Conservation (phyloP, 2,113 vertebrate species). For the Tenrec ecaudatus region DNA sequence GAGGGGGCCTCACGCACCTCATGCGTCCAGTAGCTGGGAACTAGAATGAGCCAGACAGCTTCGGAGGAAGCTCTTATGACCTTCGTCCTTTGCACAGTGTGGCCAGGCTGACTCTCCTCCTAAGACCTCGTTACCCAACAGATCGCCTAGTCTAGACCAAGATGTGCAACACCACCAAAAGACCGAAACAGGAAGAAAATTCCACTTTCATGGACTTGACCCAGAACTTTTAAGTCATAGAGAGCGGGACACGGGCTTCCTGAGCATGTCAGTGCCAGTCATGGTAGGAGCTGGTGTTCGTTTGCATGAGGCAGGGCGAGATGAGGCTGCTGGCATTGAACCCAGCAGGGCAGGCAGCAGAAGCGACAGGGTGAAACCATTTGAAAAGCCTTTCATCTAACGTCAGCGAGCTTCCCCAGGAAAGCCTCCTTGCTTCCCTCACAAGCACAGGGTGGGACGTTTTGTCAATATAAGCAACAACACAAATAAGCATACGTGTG, state of each 20-base stretch:
- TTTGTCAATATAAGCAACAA: background rate
- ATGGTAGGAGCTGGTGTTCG: background rate
- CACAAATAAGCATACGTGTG: background rate
- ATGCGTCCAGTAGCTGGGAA: no score
- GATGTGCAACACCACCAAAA: background rate
- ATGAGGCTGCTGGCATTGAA: background rate
- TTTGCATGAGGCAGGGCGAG: background rate
- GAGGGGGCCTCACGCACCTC: background rate
- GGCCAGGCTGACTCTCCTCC: background rate
- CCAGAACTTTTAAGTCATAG: background rate
- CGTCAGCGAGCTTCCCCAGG: background rate
- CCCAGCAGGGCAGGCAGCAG: no score
- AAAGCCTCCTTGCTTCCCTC: conserved; percentile 14
- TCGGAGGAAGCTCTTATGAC: background rate
- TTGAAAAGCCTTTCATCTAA: background rate
- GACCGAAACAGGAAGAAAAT: background rate
- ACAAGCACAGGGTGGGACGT: background rate
- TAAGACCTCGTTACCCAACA: background rate
- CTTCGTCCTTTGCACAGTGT: rapidly evolving
- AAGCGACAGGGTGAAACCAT: background rate
- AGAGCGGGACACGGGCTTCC: background rate
- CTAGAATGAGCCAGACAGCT: background rate
- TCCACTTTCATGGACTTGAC: background rate
- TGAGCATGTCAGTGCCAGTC: background rate
- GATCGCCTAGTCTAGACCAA: background rate